phyloP scores from a whole-genome alignment of 2,113 vertebrate genomes.

The Hemiprocne comata region DNA sequence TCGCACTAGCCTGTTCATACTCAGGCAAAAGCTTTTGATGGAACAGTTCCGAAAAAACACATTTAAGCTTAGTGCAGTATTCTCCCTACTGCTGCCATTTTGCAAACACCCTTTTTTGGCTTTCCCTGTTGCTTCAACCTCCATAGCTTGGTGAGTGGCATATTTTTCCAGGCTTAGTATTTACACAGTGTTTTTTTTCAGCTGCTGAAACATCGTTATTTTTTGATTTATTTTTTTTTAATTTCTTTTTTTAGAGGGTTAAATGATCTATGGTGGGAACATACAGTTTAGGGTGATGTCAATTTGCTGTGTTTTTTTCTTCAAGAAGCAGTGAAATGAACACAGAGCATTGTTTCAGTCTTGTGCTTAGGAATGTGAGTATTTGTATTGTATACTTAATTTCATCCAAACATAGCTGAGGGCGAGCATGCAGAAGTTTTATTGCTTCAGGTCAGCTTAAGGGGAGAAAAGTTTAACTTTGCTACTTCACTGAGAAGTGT shows the following conservation, averaged over 20 bases:
- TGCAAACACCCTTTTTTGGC: background rate
- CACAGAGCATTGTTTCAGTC: slow-evolving; percentile 76
- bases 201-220: slow-evolving; percentile 74
- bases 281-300: slow-evolving; percentile 72
- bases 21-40: background rate
- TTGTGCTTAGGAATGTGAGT: slow-evolving; percentile 74
- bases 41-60: background rate
- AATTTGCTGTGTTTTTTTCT: slow-evolving; percentile 23
- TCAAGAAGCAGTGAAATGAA: slow-evolving; percentile 59
- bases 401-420: slow-evolving; percentile 71
- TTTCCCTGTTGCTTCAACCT: background rate
- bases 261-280: slow-evolving; percentile 68
- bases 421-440: slow-evolving; percentile 66
- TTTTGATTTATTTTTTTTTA: background rate
- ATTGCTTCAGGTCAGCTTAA: slow-evolving; percentile 65
- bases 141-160: slow-evolving; percentile 17
- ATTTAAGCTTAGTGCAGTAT: background rate
- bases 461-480: slow-evolving; percentile 24
- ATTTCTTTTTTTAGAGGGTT: slow-evolving; percentile 66
- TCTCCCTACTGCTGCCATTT: slow-evolving; percentile 38
- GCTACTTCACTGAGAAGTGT: slow-evolving; percentile 55
- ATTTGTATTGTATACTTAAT: slow-evolving; percentile 78
- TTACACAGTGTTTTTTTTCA: slow-evolving; percentile 76
- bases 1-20: slow-evolving; percentile 6
- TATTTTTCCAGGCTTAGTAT: slow-evolving; percentile 67